A percentile compares a stretch with the other conserved stretches of the same genome.
These are phyloP conservation scores for Ennomos fuscantarius DNA, from an alignment of 2,888 invertebrate genomes.

Conservation along the genomic window DNA sequence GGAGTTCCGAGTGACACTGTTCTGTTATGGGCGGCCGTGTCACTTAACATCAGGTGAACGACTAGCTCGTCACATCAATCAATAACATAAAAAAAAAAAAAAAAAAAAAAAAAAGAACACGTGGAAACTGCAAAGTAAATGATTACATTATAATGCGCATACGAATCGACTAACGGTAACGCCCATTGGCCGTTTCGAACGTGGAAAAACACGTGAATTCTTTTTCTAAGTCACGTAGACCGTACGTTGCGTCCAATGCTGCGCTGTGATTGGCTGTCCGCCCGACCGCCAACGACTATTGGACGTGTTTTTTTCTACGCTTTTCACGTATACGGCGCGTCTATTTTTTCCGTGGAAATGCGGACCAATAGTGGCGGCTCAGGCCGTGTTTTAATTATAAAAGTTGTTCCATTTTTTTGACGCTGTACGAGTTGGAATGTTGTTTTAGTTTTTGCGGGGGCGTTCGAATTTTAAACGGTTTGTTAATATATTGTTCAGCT, in stretches of 20 bases:
- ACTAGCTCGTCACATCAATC: too few relatives aligned
- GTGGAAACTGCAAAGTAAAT: constrained; percentile 54
- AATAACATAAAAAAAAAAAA: too few relatives aligned
- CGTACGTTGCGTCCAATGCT: constrained; percentile 68
- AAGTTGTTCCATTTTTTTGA: constrained; percentile 65
- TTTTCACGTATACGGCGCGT: constrained; percentile 78
- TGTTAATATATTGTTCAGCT: constrained; percentile 28
- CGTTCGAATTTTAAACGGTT: constrained; percentile 36
- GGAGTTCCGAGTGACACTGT: too few relatives aligned
- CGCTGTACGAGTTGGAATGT: constrained; percentile 41
- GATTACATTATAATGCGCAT: constrained; percentile 71
- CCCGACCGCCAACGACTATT: constrained; percentile 62
- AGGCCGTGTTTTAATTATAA: constrained; percentile 77
- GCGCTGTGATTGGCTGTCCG: constrained; percentile 66
- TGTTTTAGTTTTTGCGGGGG: constrained; percentile 41
- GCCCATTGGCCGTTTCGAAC: constrained; percentile 72
- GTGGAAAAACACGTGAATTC: constrained; percentile 82
- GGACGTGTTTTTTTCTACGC: constrained; percentile 77
- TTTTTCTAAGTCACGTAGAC: constrained; percentile 80
- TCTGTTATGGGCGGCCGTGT: too few relatives aligned
- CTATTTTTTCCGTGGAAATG: constrained; percentile 75
- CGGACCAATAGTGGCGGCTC: constrained; percentile 71
- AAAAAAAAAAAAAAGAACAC: too few relatives aligned
- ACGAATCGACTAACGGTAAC: constrained; percentile 51
- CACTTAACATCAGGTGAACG: too few relatives aligned